Percentiles rank a stretch among this genome's conserved stretches.
phyloP scores from a whole-genome alignment of 2,888 invertebrate species.

The Pomacea canaliculata region DNA sequence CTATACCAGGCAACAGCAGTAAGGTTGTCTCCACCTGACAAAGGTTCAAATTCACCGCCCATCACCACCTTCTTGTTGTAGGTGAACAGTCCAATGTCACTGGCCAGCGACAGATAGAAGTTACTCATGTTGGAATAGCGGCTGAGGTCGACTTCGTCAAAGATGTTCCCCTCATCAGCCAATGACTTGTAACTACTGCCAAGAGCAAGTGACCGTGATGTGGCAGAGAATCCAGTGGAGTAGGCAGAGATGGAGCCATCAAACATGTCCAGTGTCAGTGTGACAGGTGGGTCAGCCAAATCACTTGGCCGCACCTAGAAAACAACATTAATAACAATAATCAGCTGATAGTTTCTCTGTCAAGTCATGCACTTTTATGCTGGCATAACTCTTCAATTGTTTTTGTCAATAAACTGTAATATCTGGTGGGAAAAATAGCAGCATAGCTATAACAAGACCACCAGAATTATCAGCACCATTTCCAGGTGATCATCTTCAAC shows the following conservation, averaged over 20 bases:
- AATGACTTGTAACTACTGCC: constrained; percentile 73
- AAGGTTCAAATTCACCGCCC: constrained; percentile 48
- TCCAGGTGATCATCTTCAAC: neutral
- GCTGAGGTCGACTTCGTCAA: neutral
- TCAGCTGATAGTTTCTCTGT: no score
- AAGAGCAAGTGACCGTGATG: constrained; percentile 69
- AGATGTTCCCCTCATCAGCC: neutral
- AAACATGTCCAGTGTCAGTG: constrained; percentile 72
- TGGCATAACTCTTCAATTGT: neutral
- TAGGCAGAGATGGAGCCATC: constrained; percentile 35
- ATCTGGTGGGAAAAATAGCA: neutral
- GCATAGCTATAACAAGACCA: neutral
- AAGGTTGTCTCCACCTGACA: constrained; percentile 11
- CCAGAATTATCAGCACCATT: neutral
- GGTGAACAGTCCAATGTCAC: constrained; percentile 55
- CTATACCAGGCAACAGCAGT: constrained; percentile 78
- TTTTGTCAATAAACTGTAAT: neutral
- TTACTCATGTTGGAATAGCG: constrained; percentile 22
- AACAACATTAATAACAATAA: neutral
- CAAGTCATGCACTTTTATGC: no score
- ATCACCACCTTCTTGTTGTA: constrained; percentile 67
- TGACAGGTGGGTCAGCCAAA: constrained; percentile 73
- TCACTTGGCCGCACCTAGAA: constrained; percentile 57
- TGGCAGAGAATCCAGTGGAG: constrained; percentile 27
- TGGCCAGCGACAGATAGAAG: constrained; percentile 44